A percentile compares a stretch with the other conserved stretches of the same genome.
Evolutionary conservation across 2,888 invertebrate species (phyloP).

Genomic region (Stenodera caucasica): DNA sequence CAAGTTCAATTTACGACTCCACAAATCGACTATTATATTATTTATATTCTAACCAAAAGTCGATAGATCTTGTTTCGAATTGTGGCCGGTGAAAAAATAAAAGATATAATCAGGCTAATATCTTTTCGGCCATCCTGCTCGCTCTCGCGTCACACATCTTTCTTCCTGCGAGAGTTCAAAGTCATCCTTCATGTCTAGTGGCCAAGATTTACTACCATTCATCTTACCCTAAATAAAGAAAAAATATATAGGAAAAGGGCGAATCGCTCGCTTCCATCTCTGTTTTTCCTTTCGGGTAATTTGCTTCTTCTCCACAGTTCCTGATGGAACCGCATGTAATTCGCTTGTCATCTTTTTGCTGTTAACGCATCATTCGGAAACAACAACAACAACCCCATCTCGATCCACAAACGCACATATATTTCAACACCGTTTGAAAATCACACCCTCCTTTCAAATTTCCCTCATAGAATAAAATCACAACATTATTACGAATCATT

Average conservation of each 20-base stretch:
- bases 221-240: conserved; percentile 47
- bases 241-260: conserved; percentile 26
- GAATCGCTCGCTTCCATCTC: background rate
- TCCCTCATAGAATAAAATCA: too few species aligned
- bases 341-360: conserved; percentile 34
- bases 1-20: background rate
- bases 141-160: conserved; percentile 33
- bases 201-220: conserved; percentile 51
- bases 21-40: background rate
- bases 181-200: conserved; percentile 50
- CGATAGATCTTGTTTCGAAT: conserved; percentile 22
- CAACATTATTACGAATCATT: too few species aligned
- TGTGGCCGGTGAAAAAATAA: conserved; percentile 35
- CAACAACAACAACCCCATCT: background rate
- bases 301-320: conserved; percentile 38
- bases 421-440: background rate
- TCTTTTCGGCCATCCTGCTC: conserved; percentile 21
- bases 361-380: background rate
- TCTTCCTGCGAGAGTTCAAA: conserved; percentile 41
- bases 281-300: conserved; percentile 40
- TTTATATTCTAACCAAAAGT: conserved; percentile 17
- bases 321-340: conserved; percentile 37
- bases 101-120: conserved; percentile 46
- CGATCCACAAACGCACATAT: background rate
- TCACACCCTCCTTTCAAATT: too few species aligned